Evolutionary conservation across 2,797 vertebrate species (phyloP), one percentile per base, ranked within the genome.

Genomic region (Malacoraja senta): DNA sequence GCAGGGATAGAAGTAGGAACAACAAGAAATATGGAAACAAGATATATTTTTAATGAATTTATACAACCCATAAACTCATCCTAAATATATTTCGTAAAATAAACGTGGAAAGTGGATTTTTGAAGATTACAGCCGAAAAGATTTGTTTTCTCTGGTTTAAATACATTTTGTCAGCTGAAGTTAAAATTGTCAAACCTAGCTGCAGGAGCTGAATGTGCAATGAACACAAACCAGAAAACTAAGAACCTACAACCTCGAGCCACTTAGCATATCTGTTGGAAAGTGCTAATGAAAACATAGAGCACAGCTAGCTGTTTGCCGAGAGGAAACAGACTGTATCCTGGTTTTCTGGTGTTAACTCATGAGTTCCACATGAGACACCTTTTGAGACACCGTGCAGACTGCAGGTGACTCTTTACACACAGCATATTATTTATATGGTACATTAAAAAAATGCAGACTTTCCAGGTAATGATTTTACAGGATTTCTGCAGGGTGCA

Each of bases 251-350:
- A 26, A 19, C 81, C 44, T 61, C 44, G 12, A 53, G 81, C 81
- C 58, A 61, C 81, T 84, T 84, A 53, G 80, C 81, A 26, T 84
- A 53, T 53, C 44, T 84, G 81, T 61, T 84, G 81, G 44, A 84
- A 24, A 84, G 21, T 44, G 26, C 21, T 58, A 38, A 84, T 84
- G 81, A 58, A 84, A 84, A 26, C 81, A 58, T 61, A 29, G 81
- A 61, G 38, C 44, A 58, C 44, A 58, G 81, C 44, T 13, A 38
- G 53, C 13, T 84, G 81, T 38, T 38, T 79, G 77, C 77, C 13
- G 17, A 79, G 19, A 79, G 32, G 78, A 79, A 79, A 79, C 38
- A 79, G 35, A 38, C 78, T 38, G 78, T 79, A 35, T 38, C 78
- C 19, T 38, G 32, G 32, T 38, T 79, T 79, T 35, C 35, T 79